These are phyloP conservation scores for Rhinichthys klamathensis DNA, from an alignment of 2,113 vertebrate species.

Conservation along the genomic window DNA sequence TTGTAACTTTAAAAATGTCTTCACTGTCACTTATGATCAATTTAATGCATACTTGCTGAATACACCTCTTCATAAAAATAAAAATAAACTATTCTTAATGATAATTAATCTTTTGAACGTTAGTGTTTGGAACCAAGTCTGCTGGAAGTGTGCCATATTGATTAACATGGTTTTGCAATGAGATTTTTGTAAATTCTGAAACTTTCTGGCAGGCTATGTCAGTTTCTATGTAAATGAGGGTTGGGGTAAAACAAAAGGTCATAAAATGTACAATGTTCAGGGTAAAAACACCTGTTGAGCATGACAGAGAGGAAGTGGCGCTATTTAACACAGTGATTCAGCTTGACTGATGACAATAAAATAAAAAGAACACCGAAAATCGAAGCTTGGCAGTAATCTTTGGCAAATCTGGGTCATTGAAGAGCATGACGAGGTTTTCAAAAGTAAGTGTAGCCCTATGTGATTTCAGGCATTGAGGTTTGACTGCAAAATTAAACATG, in stretches of 20 bases:
- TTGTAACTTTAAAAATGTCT: no score
- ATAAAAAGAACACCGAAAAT: background rate
- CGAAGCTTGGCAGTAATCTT: background rate
- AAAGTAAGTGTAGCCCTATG: background rate
- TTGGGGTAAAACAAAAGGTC: background rate
- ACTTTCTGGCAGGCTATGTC: background rate
- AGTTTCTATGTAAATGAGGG: background rate
- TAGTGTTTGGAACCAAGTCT: background rate
- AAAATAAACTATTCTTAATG: background rate
- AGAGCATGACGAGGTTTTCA: background rate
- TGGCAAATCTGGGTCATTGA: background rate
- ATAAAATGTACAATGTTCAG: background rate
- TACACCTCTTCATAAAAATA: background rate
- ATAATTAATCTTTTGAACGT: background rate
- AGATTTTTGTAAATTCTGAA: background rate
- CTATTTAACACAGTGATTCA: background rate
- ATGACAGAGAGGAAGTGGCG: background rate
- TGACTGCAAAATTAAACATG: conserved; percentile 4
- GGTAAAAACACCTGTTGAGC: background rate
- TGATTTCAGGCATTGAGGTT: conserved; percentile 9
- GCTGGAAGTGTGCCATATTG: background rate
- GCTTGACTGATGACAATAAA: background rate
- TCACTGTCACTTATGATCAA: background rate
- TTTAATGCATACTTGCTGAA: background rate
- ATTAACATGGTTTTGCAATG: background rate